Evolutionary conservation across 2,888 invertebrate genomes (phyloP), one percentile per base, ranked within the genome.

Genomic region (Apamea anceps): DNA sequence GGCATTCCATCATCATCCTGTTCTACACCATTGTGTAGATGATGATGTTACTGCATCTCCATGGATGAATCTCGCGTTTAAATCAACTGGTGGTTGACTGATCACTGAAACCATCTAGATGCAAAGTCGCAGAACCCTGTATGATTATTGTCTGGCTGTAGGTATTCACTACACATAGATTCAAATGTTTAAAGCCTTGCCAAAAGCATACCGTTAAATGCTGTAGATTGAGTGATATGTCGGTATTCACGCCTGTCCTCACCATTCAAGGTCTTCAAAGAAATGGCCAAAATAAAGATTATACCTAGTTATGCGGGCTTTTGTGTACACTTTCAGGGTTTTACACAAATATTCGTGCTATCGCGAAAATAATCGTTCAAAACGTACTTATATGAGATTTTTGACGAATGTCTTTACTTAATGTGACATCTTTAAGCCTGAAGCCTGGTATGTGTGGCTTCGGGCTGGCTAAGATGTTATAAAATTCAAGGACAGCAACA

Each of bases 401-500:
- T 21, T 74, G 54, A 28, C 8, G 8, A 62, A 62, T 18, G 2
- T 21, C n/a, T 65, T 57, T 12, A 75, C 51, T 25, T 10, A 45
- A 15, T 4, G 1, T 10, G 42, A 62, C 28, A 48, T 72, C 12
- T 72, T n/a, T 13, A 42, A 13, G 10, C 25, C 37, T 10, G 79
- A 79, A 71, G 28, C 66, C 72, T 32, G 4, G 15, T 1, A 71
- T 76, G 25, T 75, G 54, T 45, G 12, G 12, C 18, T 67, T 66
- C 32, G 15, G 54, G n/a, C 25, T 32, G 54, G n/a, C 25, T 32
- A 60, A 66, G 3, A 62, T 54, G 57, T 21, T 65, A 66, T 45
- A 66, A 71, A 77, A 67, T 57, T 77, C 77, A 77, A 77, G 54
- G 72, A 18, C 67, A 82, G 3, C 7, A 57, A 28, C 1, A 15